Conservation (phyloP, 2,113 vertebrate species). For the Eira barbara region DNA sequence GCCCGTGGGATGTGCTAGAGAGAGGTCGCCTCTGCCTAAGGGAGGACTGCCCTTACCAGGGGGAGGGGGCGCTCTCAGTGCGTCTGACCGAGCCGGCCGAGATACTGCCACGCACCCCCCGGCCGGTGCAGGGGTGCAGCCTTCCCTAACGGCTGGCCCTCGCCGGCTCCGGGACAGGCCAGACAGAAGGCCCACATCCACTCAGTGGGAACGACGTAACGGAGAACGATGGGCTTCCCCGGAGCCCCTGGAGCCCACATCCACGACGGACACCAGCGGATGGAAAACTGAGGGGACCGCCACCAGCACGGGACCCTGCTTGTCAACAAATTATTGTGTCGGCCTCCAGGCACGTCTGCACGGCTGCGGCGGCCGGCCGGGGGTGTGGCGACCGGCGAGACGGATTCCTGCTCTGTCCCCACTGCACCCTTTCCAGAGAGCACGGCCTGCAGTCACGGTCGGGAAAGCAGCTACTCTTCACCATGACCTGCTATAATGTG, state of each 20-base stretch:
- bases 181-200: background rate
- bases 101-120: rapidly evolving
- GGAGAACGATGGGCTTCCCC: background rate
- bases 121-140: background rate
- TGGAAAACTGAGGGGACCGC: background rate
- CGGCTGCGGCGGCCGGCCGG: background rate
- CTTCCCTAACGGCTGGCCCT: background rate
- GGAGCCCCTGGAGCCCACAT: background rate
- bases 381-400: background rate
- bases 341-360: background rate
- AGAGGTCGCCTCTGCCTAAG: too few relatives aligned
- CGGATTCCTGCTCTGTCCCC: background rate
- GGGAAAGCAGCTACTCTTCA: too few relatives aligned
- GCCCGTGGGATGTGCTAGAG: background rate
- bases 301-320: background rate
- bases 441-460: background rate
- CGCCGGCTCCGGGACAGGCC: background rate
- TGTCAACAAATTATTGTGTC: background rate
- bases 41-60: background rate
- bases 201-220: background rate
- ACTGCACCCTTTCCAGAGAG: background rate
- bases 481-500: too few relatives aligned
- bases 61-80: rapidly evolving
- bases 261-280: background rate
- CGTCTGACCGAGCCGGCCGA: background rate